phyloP scores from a whole-genome alignment of 1,140 invertebrate species.

The Sesamia nonagrioides region DNA sequence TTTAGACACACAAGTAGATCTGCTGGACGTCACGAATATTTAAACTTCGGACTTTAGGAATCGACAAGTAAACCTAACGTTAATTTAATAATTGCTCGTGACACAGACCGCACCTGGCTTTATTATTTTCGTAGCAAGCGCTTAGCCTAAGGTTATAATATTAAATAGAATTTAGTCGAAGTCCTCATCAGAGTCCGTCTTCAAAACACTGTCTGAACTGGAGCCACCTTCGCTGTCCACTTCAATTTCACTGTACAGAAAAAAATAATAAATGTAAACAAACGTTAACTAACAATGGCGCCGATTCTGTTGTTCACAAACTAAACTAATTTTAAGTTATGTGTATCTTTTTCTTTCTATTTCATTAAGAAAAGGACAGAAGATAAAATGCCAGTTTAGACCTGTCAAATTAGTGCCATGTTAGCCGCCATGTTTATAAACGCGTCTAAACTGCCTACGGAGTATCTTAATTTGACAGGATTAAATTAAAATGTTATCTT shows the following conservation, averaged over 20 bases:
- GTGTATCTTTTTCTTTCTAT: no score
- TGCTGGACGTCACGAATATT: constrained; percentile 28
- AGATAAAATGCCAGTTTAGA: no score
- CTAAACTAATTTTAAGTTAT: no score
- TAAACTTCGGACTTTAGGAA: background rate
- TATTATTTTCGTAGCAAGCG: constrained; percentile 42
- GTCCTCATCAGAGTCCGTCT: constrained; percentile 83
- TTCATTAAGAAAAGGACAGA: no score
- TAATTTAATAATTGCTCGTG: constrained; percentile 19
- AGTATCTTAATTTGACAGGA: no score
- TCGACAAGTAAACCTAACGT: constrained; percentile 6
- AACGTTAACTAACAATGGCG: no score
- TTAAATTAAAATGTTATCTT: no score
- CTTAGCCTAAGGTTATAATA: constrained; percentile 52
- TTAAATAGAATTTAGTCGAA: constrained; percentile 72
- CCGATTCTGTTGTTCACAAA: no score
- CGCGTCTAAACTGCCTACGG: no score
- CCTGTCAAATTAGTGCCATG: no score
- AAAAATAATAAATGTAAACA: constrained; percentile 28
- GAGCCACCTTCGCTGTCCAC: constrained; percentile 80
- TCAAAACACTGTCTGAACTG: constrained; percentile 79
- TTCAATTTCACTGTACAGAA: constrained; percentile 69
- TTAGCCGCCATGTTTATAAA: no score
- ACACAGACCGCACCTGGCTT: constrained; percentile 35
- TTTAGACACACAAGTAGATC: constrained; percentile 43